phyloP scores from a whole-genome alignment of 2,888 invertebrate species.

The Eupithecia pulchellata region DNA sequence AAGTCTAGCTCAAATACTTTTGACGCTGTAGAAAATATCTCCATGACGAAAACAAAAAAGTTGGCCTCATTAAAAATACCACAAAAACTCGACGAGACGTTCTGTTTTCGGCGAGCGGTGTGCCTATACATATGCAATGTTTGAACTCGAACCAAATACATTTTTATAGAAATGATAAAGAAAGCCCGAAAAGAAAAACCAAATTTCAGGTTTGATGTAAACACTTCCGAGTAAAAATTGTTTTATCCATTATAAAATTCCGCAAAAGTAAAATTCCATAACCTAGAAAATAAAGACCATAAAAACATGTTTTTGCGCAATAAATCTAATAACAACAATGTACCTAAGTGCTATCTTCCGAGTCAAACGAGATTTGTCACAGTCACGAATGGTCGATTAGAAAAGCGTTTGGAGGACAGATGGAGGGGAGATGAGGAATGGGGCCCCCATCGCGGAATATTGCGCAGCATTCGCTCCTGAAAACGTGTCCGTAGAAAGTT shows the following conservation, averaged over 20 bases:
- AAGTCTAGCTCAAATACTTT: slow-evolving; percentile 11
- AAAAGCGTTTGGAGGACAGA: slow-evolving; percentile 52
- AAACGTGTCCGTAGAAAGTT: slow-evolving; percentile 86
- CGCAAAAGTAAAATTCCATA: slow-evolving; percentile 1
- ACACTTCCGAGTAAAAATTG: neutral
- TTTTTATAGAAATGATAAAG: slow-evolving; percentile 48
- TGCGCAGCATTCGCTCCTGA: slow-evolving; percentile 83
- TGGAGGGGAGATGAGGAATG: slow-evolving; percentile 57
- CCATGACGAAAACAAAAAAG: slow-evolving; percentile 26
- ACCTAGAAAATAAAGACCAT: slow-evolving; percentile 16
- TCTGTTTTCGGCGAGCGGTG: slow-evolving; percentile 52
- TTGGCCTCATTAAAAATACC: slow-evolving; percentile 35
- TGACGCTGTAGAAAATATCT: slow-evolving; percentile 23
- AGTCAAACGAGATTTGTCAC: slow-evolving; percentile 37
- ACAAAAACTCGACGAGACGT: slow-evolving; percentile 50
- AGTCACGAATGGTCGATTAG: slow-evolving; percentile 45
- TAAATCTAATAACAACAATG: slow-evolving; percentile 13
- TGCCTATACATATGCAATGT: slow-evolving; percentile 60
- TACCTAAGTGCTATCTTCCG: slow-evolving; percentile 15
- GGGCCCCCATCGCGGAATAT: slow-evolving; percentile 72
- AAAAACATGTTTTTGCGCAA: slow-evolving; percentile 10
- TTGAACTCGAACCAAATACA: slow-evolving; percentile 77
- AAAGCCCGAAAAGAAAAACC: slow-evolving; percentile 12
- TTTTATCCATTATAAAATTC: neutral
- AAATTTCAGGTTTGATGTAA: slow-evolving; percentile 2